phyloP scores from a whole-genome alignment of 92 coral and sea anemone species.

The Metridium senile region DNA sequence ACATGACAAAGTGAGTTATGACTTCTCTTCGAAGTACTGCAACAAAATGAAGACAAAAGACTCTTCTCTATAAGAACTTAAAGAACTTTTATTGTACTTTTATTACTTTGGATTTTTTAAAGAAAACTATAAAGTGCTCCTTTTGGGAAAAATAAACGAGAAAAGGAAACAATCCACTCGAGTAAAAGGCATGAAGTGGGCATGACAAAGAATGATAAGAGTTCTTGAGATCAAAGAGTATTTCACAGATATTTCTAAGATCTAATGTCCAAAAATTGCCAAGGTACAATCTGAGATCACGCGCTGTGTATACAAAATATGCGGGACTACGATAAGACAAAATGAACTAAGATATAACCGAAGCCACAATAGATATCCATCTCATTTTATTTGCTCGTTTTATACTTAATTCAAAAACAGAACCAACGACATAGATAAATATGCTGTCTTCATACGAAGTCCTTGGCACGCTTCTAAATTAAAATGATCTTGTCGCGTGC shows the following conservation, averaged over 20 bases:
- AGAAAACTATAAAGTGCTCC: background rate
- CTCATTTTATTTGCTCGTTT: slow-evolving; percentile 20
- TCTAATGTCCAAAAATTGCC: slow-evolving; percentile 23
- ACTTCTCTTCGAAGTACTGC: slow-evolving; percentile 32
- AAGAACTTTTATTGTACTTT: slow-evolving; percentile 10
- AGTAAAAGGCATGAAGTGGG: slow-evolving; percentile 32
- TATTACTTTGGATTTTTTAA: background rate
- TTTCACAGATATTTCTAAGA: slow-evolving; percentile 16
- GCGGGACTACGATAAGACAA: slow-evolving; percentile 20
- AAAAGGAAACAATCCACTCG: slow-evolving; percentile 15
- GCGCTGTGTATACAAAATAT: slow-evolving; percentile 28
- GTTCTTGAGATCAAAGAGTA: slow-evolving; percentile 17
- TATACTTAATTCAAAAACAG: slow-evolving; percentile 8
- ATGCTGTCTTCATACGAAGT: background rate
- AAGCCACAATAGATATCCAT: slow-evolving; percentile 18
- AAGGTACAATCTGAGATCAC: slow-evolving; percentile 22
- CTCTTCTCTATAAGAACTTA: slow-evolving; percentile 10
- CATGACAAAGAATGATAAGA: slow-evolving; percentile 21
- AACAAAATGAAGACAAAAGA: slow-evolving; percentile 26
- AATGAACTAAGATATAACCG: slow-evolving; percentile 4
- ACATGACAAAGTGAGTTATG: slow-evolving; percentile 23
- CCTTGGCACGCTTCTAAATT: slow-evolving; percentile 2
- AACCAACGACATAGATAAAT: slow-evolving; percentile 2
- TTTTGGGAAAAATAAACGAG: slow-evolving; percentile 5
- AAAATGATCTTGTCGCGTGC: slow-evolving; percentile 14